Percentiles rank a stretch among this genome's conserved stretches.
These are phyloP conservation scores for Paedocypris micromegethes DNA, from an alignment of 2,797 vertebrate species.

Conservation along the genomic window DNA sequence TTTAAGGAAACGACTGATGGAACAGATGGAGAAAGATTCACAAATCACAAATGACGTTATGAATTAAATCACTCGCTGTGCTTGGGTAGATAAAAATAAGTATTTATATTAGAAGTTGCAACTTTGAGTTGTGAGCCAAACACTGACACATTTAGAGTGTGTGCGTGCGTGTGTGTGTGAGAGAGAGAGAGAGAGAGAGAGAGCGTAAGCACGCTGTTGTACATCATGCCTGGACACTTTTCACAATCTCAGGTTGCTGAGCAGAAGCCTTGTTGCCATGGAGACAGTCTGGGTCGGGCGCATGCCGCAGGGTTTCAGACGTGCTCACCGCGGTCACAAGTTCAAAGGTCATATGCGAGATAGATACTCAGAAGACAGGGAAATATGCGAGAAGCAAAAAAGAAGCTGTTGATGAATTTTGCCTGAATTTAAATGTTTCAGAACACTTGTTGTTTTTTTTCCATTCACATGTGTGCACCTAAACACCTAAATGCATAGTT, in stretches of 20 bases:
- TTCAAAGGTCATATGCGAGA: constrained; percentile 45
- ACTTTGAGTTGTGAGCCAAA: no score
- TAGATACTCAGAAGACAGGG: not conserved
- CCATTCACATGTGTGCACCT: no score
- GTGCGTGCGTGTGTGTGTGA: not conserved
- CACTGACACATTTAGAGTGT: constrained; percentile 22
- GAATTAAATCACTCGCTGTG: no score
- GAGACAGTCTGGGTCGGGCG: constrained; percentile 43
- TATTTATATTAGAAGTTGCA: no score
- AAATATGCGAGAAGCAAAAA: not conserved
- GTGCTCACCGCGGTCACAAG: constrained; percentile 42
- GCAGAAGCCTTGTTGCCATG: constrained; percentile 51
- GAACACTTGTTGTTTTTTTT: no score
- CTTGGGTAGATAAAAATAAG: no score
- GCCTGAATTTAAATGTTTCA: no score
- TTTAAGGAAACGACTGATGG: constrained; percentile 20
- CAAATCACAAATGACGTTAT: no score
- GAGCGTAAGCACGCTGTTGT: constrained; percentile 9
- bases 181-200: constrained; percentile 12
- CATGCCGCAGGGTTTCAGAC: constrained; percentile 42
- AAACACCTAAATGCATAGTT: not conserved
- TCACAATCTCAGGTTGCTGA: constrained; percentile 32
- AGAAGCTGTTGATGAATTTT: no score
- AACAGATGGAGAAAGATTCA: not conserved
- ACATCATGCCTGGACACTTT: constrained; percentile 33